Evolutionary conservation across 2,113 vertebrate species (phyloP).

Genomic region (Gallinago undulata): DNA sequence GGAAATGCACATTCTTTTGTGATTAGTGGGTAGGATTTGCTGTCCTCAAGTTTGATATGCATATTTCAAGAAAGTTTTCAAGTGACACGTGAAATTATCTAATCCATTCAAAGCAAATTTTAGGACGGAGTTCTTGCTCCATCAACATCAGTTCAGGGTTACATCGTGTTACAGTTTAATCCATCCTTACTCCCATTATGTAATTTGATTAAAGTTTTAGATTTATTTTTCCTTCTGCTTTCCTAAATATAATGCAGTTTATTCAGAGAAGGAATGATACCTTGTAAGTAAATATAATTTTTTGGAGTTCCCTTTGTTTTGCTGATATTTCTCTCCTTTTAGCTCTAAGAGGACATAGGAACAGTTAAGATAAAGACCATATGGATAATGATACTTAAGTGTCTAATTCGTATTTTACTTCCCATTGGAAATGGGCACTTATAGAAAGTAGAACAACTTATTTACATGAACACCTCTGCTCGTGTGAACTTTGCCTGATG

Average conservation of each 20-base stretch:
- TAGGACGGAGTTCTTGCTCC: not conserved
- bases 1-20: not conserved
- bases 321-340: not conserved
- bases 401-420: not conserved
- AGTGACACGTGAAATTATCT: not conserved
- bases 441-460: not conserved
- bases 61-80: not conserved
- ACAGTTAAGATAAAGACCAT: not conserved
- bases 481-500: not conserved
- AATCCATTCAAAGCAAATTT: not conserved
- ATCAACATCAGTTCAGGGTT: not conserved
- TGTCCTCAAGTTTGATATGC: not conserved
- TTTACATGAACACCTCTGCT: not conserved
- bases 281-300: not conserved
- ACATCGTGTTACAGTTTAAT: not conserved
- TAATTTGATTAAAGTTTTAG: not conserved
- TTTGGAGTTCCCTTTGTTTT: not conserved
- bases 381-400: not conserved
- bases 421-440: not conserved
- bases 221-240: not conserved
- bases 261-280: not conserved
- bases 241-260: not conserved
- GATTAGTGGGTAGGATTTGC: not conserved
- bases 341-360: not conserved
- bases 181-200: not conserved